Evolutionary conservation across 2,797 vertebrate species (phyloP).

Genomic region (Pelochelys cantorii): DNA sequence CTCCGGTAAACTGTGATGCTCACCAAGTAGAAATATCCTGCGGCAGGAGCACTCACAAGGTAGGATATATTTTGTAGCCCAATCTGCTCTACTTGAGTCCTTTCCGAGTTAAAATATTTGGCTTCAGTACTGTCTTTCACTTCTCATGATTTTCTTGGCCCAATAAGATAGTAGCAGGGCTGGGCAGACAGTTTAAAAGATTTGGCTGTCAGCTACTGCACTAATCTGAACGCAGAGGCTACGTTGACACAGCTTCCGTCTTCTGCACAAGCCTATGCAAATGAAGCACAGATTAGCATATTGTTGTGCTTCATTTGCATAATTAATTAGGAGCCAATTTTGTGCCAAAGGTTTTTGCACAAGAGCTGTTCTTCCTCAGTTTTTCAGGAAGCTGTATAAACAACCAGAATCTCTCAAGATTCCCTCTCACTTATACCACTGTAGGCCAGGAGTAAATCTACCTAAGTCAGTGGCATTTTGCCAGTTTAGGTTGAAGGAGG

Average conservation of each 20-base stretch:
- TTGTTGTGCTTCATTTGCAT: no score
- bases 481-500: background rate
- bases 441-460: background rate
- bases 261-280: no score
- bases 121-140: background rate
- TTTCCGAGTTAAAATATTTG: background rate
- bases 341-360: no score
- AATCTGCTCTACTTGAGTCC: background rate
- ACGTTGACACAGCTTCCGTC: no score
- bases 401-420: background rate
- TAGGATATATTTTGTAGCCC: background rate
- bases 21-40: background rate
- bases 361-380: no score
- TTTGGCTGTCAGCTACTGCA: background rate
- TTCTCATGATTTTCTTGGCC: background rate
- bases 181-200: background rate
- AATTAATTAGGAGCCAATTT: no score
- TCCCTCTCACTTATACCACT: background rate
- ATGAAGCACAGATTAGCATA: no score
- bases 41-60: background rate
- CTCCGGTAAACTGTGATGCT: background rate
- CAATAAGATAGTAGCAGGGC: background rate
- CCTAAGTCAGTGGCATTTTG: background rate
- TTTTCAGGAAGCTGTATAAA: no score
- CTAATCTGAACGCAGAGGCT: background rate